Percentiles rank a stretch among this genome's conserved stretches.
Evolutionary conservation across 2,113 vertebrate species (phyloP).

Genomic region (Cichladusa arquata): DNA sequence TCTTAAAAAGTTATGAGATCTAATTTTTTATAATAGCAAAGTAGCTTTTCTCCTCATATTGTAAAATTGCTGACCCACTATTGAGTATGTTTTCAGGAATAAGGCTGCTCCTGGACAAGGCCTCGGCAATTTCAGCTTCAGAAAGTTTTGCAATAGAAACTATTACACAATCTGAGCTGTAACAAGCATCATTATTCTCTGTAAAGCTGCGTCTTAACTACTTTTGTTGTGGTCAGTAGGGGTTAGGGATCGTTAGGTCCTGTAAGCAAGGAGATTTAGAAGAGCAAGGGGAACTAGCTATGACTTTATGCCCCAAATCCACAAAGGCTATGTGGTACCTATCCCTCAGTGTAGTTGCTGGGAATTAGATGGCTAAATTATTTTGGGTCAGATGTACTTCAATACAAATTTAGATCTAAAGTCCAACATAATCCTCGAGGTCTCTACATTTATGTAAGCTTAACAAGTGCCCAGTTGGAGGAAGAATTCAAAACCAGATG

Average conservation of each 20-base stretch:
- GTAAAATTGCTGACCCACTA: conserved; percentile 1
- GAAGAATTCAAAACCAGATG: neutral
- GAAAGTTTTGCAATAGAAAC: neutral
- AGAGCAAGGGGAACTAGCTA: neutral
- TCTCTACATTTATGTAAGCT: neutral
- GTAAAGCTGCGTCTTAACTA: neutral
- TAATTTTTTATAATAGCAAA: conserved; percentile 2
- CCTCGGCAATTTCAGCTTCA: neutral
- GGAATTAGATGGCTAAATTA: neutral
- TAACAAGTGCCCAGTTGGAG: neutral
- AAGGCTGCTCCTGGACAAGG: neutral
- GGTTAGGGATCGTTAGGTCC: neutral
- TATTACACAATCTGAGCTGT: neutral
- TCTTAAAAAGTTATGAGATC: neutral
- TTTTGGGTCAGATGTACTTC: neutral
- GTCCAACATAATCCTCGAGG: rapidly evolving
- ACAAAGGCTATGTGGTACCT: neutral
- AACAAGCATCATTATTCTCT: neutral
- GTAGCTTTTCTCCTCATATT: neutral
- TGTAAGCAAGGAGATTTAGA: neutral
- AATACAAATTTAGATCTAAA: neutral
- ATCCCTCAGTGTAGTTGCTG: neutral
- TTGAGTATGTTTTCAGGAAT: neutral
- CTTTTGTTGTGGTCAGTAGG: neutral
- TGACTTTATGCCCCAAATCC: neutral